phyloP scores from a whole-genome alignment of 2,113 vertebrate genomes.

The Ciconia boyciana region DNA sequence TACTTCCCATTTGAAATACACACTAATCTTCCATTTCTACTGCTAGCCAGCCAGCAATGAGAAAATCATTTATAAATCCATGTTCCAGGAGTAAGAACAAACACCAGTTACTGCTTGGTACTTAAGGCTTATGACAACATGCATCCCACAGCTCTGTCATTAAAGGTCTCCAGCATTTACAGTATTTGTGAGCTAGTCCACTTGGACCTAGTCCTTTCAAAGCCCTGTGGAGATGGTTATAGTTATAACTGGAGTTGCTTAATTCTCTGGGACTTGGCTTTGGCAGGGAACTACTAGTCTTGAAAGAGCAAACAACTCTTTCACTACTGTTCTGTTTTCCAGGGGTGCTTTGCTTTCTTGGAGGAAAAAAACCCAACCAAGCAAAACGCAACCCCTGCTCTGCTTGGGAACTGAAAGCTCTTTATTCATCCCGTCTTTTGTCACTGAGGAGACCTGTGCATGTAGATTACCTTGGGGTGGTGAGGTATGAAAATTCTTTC shows the following conservation, averaged over 20 bases:
- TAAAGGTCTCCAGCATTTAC: not conserved
- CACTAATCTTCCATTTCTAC: not conserved
- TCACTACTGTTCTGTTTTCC: not conserved
- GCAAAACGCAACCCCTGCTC: not conserved
- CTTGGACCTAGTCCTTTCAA: not conserved
- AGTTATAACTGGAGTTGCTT: not conserved
- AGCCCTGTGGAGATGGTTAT: not conserved
- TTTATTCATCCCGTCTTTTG: not conserved
- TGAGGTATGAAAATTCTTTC: constrained; percentile 27
- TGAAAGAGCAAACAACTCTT: not conserved
- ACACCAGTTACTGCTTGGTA: not conserved
- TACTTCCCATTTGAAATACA: not conserved
- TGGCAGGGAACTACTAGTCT: not conserved
- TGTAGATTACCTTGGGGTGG: not conserved
- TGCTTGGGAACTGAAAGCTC: not conserved
- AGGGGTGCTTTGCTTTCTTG: not conserved
- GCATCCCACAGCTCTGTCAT: not conserved
- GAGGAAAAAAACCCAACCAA: fast-evolving
- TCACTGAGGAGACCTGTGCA: not conserved
- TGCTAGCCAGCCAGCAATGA: not conserved
- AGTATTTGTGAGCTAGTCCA: not conserved
- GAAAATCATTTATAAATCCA: not conserved
- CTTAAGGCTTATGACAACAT: not conserved
- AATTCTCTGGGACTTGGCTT: not conserved
- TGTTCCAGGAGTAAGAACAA: not conserved